Conservation (phyloP, 2,113 vertebrate species). For the Silurus glanis region DNA sequence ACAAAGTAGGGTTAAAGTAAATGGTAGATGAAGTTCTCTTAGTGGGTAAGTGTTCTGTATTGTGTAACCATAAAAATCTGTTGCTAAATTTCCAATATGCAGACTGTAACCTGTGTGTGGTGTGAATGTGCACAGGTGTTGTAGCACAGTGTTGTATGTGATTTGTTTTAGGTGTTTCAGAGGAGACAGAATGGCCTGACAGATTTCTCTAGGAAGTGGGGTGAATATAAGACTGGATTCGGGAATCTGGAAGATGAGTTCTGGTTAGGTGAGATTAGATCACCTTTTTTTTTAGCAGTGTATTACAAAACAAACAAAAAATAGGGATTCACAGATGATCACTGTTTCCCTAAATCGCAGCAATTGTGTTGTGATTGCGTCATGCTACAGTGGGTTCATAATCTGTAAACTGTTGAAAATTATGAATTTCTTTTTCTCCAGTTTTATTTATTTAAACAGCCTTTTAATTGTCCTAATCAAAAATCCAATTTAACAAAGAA, state of each 20-base stretch:
- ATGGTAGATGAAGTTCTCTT: not conserved
- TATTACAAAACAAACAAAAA: too few relatives aligned
- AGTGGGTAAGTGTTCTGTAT: not conserved
- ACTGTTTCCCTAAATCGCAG: not conserved
- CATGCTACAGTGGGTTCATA: conserved; percentile 15
- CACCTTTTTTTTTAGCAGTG: not conserved
- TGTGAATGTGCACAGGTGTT: not conserved
- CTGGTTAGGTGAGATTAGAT: conserved; percentile 85
- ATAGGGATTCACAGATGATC: not conserved
- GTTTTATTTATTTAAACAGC: conserved; percentile 55
- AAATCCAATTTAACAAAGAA: conserved; percentile 59
- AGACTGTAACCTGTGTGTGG: not conserved
- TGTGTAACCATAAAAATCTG: not conserved
- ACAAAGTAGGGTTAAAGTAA: not conserved
- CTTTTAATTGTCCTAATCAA: conserved; percentile 60
- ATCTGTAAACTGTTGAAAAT: conserved; percentile 48
- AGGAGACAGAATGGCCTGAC: conserved; percentile 94
- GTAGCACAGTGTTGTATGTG: not conserved
- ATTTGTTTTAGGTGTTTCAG: conserved; percentile 84
- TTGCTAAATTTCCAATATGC: not conserved
- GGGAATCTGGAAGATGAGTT: conserved; percentile 97
- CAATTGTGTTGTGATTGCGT: not conserved
- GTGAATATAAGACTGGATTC: conserved; percentile 89
- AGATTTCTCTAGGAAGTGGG: conserved; percentile 95
- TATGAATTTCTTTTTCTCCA: conserved; percentile 54